Evolutionary conservation across 2,113 vertebrate species (phyloP).

Genomic region (Alaudala cheleensis): DNA sequence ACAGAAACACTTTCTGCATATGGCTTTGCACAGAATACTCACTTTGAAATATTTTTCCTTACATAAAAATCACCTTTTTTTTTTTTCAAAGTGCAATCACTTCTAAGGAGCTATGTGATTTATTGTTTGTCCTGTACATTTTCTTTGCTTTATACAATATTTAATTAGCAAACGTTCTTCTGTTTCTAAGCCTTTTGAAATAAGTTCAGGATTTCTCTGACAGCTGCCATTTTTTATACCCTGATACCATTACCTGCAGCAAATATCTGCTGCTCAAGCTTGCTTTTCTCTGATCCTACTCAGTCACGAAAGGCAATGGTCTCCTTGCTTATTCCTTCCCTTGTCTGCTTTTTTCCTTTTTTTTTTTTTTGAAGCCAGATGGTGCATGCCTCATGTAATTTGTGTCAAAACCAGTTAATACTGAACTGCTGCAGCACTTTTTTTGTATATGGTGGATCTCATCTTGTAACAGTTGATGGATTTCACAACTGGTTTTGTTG

Average conservation of each 20-base stretch:
- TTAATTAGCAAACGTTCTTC: conserved; percentile 47
- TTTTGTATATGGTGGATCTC: not conserved
- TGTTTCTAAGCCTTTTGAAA: conserved; percentile 31
- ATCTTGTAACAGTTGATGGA: not conserved
- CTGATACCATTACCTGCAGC: conserved; percentile 63
- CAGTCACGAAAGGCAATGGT: conserved; percentile 25
- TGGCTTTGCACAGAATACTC: not conserved
- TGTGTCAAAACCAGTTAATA: conserved; percentile 60
- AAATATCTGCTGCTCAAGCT: conserved; percentile 53
- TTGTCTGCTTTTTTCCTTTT: not conserved
- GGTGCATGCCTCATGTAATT: conserved; percentile 58
- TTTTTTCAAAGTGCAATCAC: not conserved
- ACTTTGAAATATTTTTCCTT: conserved; percentile 42
- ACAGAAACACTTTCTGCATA: conserved; percentile 37
- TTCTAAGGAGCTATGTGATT: conserved; percentile 48
- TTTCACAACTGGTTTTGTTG: conserved; percentile 31
- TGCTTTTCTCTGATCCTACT: conserved; percentile 51
- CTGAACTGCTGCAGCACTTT: not conserved
- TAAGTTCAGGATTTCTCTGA: conserved; percentile 36
- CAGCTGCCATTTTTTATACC: conserved; percentile 57
- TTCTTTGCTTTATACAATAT: conserved; percentile 41
- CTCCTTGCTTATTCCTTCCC: conserved; percentile 2
- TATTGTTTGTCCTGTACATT: conserved; percentile 36
- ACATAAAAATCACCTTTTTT: not conserved
- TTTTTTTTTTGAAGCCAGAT: conserved; percentile 46